Percentiles rank a stretch among this genome's conserved stretches.
These are phyloP conservation scores for Knipowitschia caucasica DNA, from an alignment of 2,797 vertebrate genomes.

Conservation along the genomic window DNA sequence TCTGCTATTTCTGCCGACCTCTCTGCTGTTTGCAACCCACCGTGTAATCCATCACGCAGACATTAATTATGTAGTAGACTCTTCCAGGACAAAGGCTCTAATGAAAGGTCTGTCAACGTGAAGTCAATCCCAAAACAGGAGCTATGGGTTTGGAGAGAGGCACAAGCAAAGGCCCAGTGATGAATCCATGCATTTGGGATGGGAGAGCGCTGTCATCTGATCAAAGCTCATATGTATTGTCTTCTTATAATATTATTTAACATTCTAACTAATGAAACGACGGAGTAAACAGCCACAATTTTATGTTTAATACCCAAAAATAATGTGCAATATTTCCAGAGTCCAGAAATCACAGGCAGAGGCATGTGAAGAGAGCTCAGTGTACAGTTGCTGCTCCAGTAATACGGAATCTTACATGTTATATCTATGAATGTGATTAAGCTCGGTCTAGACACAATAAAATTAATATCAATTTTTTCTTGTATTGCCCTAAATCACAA, in stretches of 20 bases:
- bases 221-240: no score
- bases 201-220: slow-evolving; percentile 23
- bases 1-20: slow-evolving; percentile 59
- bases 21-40: slow-evolving; percentile 62
- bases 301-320: no score
- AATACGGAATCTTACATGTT: neutral
- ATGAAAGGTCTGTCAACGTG: slow-evolving; percentile 72
- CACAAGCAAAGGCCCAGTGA: slow-evolving; percentile 29
- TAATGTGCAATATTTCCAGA: no score
- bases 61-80: slow-evolving; percentile 76
- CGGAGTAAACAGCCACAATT: no score
- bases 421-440: no score
- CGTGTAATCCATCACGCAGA: slow-evolving; percentile 76
- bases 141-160: slow-evolving; percentile 33
- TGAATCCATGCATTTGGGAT: slow-evolving; percentile 26
- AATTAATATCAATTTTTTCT: no score
- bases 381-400: neutral
- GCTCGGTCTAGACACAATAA: no score
- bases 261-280: no score
- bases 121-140: slow-evolving; percentile 51
- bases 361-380: neutral
- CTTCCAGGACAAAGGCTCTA: slow-evolving; percentile 75
- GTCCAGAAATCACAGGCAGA: no score
- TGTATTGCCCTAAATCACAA: no score
- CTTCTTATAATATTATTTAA: no score